Conservation (phyloP, 2,113 vertebrate genomes). For the Suricata suricatta region DNA sequence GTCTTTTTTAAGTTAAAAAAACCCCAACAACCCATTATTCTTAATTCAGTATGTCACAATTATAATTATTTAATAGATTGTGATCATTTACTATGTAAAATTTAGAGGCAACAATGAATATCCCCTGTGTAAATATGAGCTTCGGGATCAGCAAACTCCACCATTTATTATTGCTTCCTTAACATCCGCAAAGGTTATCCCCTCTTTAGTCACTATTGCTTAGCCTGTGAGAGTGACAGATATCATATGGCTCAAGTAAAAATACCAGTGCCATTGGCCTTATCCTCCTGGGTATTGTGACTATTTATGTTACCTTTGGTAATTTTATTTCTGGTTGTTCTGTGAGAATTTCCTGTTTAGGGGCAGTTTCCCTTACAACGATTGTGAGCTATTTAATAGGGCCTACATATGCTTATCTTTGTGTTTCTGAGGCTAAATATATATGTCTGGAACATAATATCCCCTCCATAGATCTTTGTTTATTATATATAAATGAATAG, state of each 20-base stretch:
- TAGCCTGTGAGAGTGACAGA: neutral
- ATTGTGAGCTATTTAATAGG: neutral
- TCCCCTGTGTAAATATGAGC: neutral
- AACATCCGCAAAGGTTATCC: neutral
- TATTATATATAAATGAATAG: neutral
- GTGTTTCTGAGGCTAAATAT: neutral
- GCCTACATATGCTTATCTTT: neutral
- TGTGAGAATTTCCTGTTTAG: conserved; percentile 67
- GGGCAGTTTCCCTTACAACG: conserved; percentile 30
- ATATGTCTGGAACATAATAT: neutral
- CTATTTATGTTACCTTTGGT: conserved; percentile 39
- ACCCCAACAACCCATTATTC: neutral
- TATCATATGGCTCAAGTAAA: neutral
- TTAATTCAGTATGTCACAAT: neutral
- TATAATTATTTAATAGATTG: neutral
- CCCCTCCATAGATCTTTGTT: neutral
- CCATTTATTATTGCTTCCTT: neutral
- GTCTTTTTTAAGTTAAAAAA: neutral
- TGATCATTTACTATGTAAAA: conserved; percentile 33
- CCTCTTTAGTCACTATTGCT: neutral
- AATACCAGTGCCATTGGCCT: neutral
- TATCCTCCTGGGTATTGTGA: conserved; percentile 2
- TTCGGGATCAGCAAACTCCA: neutral
- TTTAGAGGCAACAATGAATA: conserved; percentile 35
- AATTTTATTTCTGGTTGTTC: conserved; percentile 59